Evolutionary conservation across 2,888 invertebrate genomes (phyloP).

Genomic region (Oscheius sp.): DNA sequence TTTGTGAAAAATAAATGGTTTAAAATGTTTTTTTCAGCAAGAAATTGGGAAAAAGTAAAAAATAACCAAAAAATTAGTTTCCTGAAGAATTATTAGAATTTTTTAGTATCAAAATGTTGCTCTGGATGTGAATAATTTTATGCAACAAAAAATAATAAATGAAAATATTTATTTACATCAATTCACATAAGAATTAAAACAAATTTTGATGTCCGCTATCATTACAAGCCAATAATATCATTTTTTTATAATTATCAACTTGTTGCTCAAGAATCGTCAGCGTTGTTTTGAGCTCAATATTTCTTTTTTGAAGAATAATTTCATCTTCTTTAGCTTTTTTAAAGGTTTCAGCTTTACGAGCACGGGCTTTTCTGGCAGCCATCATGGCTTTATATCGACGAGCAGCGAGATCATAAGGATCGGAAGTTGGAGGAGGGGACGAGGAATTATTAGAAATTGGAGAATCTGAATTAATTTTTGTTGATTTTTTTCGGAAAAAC

Average conservation of each 20-base stretch:
- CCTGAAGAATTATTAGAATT: too few relatives aligned
- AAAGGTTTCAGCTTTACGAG: not conserved
- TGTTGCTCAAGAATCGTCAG: slow-evolving; percentile 27
- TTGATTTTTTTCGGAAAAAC: not conserved
- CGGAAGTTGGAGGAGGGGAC: slow-evolving; percentile 7
- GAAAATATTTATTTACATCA: not conserved
- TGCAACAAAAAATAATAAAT: not conserved
- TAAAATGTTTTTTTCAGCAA: not conserved
- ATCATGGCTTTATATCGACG: slow-evolving; percentile 29
- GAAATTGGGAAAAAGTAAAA: too few relatives aligned
- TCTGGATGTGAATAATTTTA: not conserved
- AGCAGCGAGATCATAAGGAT: slow-evolving; percentile 5
- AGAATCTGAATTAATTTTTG: not conserved
- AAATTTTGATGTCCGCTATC: too few relatives aligned
- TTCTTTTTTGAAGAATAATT: not conserved
- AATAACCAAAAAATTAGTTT: too few relatives aligned
- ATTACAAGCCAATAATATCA: slow-evolving; percentile 24
- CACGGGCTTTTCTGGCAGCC: slow-evolving; percentile 18
- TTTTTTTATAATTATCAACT: slow-evolving; percentile 27
- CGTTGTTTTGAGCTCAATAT: slow-evolving; percentile 11
- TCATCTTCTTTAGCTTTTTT: slow-evolving; percentile 9
- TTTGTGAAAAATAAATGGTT: slow-evolving; percentile 3
- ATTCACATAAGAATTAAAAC: too few relatives aligned
- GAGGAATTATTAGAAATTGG: not conserved
- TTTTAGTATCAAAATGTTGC: too few relatives aligned